These are phyloP conservation scores for Germaria angustata DNA, from an alignment of 2,888 invertebrate genomes.

Conservation along the genomic window DNA sequence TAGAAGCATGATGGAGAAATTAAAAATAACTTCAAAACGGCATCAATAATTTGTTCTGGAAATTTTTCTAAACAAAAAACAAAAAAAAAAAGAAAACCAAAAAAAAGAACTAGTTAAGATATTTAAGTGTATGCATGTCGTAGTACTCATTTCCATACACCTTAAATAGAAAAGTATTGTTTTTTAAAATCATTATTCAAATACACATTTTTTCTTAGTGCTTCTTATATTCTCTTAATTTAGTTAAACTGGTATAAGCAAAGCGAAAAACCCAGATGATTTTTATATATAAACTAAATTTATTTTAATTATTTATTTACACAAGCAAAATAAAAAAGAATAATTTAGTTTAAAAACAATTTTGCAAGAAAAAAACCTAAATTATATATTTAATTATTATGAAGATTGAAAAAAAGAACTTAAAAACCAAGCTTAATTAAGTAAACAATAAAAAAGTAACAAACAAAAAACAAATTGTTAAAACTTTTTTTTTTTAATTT, in stretches of 20 bases:
- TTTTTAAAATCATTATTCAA: constrained; percentile 27
- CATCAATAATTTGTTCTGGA: constrained; percentile 38
- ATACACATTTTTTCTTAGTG: constrained; percentile 31
- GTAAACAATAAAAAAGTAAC: constrained; percentile 56
- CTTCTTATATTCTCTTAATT: constrained; percentile 54
- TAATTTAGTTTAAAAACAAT: constrained; percentile 49
- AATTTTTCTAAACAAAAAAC: constrained; percentile 51
- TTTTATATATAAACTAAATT: constrained; percentile 57
- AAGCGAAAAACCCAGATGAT: constrained; percentile 60
- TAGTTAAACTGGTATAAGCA: constrained; percentile 62
- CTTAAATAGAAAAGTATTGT: constrained; percentile 29
- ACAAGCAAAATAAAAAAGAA: constrained; percentile 52
- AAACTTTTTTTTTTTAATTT: constrained; percentile 19
- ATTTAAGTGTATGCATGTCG: constrained; percentile 33
- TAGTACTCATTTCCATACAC: constrained; percentile 29
- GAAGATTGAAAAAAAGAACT: constrained; percentile 44
- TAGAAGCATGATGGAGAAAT: constrained; percentile 38
- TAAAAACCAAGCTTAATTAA: constrained; percentile 61
- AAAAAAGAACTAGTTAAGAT: constrained; percentile 18
- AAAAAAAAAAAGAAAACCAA: constrained; percentile 38
- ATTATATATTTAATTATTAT: constrained; percentile 42
- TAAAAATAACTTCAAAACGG: constrained; percentile 7
- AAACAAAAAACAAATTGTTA: constrained; percentile 26
- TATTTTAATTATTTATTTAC: constrained; percentile 66
- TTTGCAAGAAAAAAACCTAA: constrained; percentile 44